Percentiles rank a stretch among this genome's conserved stretches.
Evolutionary conservation across 2,888 invertebrate genomes (phyloP).

Genomic region (Salticus scenicus): DNA sequence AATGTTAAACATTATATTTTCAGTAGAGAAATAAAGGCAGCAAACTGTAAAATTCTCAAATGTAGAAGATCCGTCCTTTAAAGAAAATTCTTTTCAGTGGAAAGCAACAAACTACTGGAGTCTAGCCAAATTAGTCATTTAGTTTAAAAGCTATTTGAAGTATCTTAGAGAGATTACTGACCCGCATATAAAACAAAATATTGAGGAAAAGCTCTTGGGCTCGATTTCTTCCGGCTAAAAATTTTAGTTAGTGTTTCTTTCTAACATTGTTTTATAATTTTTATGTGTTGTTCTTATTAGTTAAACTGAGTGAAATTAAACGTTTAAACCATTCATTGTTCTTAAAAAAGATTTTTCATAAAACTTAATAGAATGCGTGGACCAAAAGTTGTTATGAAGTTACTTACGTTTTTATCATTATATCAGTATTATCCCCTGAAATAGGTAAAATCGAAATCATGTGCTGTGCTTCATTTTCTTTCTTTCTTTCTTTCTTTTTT

Average conservation of each 20-base stretch:
- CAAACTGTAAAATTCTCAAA: neutral
- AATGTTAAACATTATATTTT: too few relatives aligned
- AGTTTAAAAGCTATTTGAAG: constrained; percentile 6
- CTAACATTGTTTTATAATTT: neutral
- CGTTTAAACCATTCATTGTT: too few relatives aligned
- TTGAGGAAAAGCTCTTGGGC: neutral
- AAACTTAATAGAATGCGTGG: too few relatives aligned
- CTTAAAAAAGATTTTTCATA: too few relatives aligned
- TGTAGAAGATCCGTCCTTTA: neutral
- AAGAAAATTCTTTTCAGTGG: neutral
- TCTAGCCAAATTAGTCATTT: neutral
- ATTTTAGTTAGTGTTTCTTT: neutral
- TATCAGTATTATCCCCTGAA: too few relatives aligned
- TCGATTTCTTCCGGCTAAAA: neutral
- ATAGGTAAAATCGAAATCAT: too few relatives aligned
- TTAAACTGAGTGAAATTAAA: neutral
- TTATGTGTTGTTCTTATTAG: neutral
- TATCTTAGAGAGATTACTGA: constrained; percentile 4
- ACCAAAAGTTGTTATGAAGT: too few relatives aligned
- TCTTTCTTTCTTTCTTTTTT: too few relatives aligned
- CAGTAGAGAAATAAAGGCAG: neutral
- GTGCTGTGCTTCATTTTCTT: too few relatives aligned
- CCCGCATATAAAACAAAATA: neutral
- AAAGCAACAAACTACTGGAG: constrained; percentile 1
- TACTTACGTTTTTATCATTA: too few relatives aligned